These are phyloP conservation scores for Emydocephalus ijimae DNA, from an alignment of 2,113 vertebrate genomes.

Conservation along the genomic window DNA sequence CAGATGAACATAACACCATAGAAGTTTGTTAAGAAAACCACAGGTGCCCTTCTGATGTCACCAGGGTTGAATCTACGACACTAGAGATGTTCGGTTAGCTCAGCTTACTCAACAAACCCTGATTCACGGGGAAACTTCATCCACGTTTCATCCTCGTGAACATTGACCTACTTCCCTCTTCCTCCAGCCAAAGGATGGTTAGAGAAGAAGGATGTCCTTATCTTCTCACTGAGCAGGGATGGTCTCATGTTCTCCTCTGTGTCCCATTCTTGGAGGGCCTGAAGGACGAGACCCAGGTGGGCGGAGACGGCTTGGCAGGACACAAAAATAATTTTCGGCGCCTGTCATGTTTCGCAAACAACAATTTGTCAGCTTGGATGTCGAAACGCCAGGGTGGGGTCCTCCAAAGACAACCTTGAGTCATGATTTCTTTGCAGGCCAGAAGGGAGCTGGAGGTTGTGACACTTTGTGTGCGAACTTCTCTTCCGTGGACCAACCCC, in stretches of 20 bases:
- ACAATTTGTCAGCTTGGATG: background rate
- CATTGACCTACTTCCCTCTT: background rate
- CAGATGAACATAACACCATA: background rate
- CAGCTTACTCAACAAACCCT: background rate
- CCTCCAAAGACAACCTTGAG: background rate
- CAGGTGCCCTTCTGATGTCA: background rate
- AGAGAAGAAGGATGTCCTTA: background rate
- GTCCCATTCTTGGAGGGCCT: too few species aligned
- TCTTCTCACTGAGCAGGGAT: background rate
- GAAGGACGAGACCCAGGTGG: background rate
- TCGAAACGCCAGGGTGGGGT: background rate
- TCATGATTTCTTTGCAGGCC: too few species aligned
- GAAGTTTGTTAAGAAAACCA: background rate
- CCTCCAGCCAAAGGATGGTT: background rate
- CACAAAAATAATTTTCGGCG: background rate
- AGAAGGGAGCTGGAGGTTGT: background rate
- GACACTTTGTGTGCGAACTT: background rate
- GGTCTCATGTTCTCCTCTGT: background rate
- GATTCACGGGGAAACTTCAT: background rate
- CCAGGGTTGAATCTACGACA: background rate
- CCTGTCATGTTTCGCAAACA: fast-evolving
- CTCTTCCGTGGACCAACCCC: background rate
- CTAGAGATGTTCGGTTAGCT: background rate
- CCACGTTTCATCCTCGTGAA: background rate
- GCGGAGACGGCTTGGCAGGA: too few species aligned